A percentile compares a stretch with the other conserved stretches of the same genome.
phyloP scores from a whole-genome alignment of 2,888 invertebrate species.

The Drosophila mayaguana region DNA sequence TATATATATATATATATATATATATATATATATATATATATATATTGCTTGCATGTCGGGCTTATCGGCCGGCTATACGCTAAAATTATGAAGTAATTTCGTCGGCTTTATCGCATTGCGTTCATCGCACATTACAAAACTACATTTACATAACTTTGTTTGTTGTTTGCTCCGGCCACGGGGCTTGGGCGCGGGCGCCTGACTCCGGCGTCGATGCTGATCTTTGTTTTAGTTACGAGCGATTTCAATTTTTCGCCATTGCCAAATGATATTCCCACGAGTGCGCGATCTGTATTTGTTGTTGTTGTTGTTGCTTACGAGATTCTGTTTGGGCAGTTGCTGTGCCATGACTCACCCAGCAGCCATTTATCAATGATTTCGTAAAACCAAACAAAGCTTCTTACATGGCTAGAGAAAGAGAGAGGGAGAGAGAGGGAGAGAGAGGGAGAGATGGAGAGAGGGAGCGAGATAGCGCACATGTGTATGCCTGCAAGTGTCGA shows the following conservation, averaged over 20 bases:
- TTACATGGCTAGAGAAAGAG: conserved; percentile 29
- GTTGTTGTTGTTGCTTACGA: conserved; percentile 14
- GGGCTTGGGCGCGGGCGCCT: conserved; percentile 1
- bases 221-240: conserved; percentile 63
- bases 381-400: conserved; percentile 46
- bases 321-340: conserved; percentile 47
- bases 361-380: conserved; percentile 49
- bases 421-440: neutral
- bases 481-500: conserved; percentile 41
- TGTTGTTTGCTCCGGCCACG: conserved; percentile 39
- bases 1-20: neutral
- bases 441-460: too few species aligned
- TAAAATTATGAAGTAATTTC: conserved; percentile 80
- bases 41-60: conserved; percentile 59
- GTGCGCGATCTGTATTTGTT: conserved; percentile 23
- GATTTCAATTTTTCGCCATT: conserved; percentile 61
- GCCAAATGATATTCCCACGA: conserved; percentile 76
- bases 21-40: conserved; percentile 47
- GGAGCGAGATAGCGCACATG: neutral
- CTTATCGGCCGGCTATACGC: conserved; percentile 67
- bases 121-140: conserved; percentile 82
- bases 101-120: conserved; percentile 75
- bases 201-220: conserved; percentile 42
- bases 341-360: conserved; percentile 51
- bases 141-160: conserved; percentile 79